phyloP scores from a whole-genome alignment of 2,797 vertebrate genomes.

The Cuculus canorus region DNA sequence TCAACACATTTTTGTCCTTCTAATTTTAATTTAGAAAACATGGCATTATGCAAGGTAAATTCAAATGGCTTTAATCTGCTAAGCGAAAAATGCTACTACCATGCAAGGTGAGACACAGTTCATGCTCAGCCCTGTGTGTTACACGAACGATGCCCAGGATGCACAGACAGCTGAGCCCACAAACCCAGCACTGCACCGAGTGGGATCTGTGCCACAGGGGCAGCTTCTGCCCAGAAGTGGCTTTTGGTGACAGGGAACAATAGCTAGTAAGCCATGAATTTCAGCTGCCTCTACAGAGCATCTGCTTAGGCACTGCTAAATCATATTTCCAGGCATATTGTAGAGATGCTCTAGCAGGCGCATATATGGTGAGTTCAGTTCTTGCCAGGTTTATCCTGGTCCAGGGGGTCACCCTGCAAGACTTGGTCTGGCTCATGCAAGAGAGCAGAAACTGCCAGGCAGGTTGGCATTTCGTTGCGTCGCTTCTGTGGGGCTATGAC shows the following conservation, averaged over 20 bases:
- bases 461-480: neutral
- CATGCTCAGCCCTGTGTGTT: fast-evolving
- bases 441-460: neutral
- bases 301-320: neutral
- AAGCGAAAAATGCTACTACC: neutral
- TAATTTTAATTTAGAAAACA: neutral
- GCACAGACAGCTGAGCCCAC: neutral
- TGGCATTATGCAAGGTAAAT: neutral
- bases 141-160: fast-evolving
- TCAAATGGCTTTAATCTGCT: neutral
- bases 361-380: neutral
- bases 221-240: neutral
- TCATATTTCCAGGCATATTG: neutral
- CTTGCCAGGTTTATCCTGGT: neutral
- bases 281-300: neutral
- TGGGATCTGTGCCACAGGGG: fast-evolving
- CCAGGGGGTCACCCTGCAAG: neutral
- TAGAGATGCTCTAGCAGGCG: neutral
- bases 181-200: fast-evolving
- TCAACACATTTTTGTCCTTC: neutral
- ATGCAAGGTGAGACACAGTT: neutral
- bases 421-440: neutral
- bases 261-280: neutral
- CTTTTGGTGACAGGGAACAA: fast-evolving
- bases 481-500: neutral